A percentile compares a stretch with the other conserved stretches of the same genome.
These are phyloP conservation scores for Stictonetta naevosa DNA, from an alignment of 2,113 vertebrate genomes.

Conservation along the genomic window DNA sequence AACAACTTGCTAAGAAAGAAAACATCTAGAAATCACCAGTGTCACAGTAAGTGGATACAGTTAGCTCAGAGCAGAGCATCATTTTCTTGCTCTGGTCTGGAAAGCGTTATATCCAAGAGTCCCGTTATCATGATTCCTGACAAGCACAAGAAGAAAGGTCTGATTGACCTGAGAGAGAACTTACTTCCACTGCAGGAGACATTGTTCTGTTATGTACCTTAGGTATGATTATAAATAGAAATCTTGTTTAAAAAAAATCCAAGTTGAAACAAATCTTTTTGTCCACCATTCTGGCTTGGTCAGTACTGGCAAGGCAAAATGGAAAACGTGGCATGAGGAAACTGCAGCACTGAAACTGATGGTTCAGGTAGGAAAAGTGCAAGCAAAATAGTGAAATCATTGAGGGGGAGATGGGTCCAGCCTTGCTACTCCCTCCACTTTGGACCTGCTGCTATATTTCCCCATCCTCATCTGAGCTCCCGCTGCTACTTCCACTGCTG, in stretches of 20 bases:
- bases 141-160: conserved; percentile 41
- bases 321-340: background rate
- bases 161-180: conserved; percentile 61
- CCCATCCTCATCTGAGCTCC: conserved; percentile 78
- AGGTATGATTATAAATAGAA: conserved; percentile 71
- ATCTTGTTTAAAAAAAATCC: conserved; percentile 31
- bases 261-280: conserved; percentile 40
- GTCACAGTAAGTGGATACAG: conserved; percentile 19
- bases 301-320: conserved; percentile 42
- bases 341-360: conserved; percentile 33
- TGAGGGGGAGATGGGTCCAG: conserved; percentile 23
- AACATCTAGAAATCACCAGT: conserved; percentile 37
- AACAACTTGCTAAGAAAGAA: background rate
- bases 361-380: conserved; percentile 8
- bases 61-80: background rate
- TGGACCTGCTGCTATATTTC: conserved; percentile 69
- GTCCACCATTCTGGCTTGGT: conserved; percentile 37
- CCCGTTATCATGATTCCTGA: background rate
- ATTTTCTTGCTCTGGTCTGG: background rate
- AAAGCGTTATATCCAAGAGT: conserved; percentile 3
- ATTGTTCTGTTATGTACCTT: conserved; percentile 60
- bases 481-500: conserved; percentile 77
- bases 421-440: background rate
- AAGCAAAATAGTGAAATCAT: background rate
- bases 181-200: conserved; percentile 66